Evolutionary conservation across 2,888 invertebrate genomes (phyloP), one percentile per base, ranked within the genome.

Genomic region (Bembecia ichneumoniformis): DNA sequence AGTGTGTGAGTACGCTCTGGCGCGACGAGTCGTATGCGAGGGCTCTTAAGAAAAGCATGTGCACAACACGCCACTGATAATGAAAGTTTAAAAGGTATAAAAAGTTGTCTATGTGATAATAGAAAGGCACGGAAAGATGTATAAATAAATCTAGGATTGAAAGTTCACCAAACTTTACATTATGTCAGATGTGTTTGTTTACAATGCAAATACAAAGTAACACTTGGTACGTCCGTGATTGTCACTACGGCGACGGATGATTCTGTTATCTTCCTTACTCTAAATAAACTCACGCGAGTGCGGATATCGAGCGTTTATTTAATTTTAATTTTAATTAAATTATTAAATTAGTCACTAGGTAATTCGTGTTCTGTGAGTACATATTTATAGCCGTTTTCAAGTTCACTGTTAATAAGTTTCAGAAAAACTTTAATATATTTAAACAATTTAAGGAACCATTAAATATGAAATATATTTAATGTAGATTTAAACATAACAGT

Each of bases 201-300:
- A 44, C 44, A 10, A 14, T 44, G 17, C 44, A 17, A 15, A 47
- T 16, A n/a, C n/a, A 49, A 51, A 50, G 46, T 47, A 36, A 48
- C 74, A 71, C 61, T 58, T 55, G 53, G 52, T 51, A 55, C 52
- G 52, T 56, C 60, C 64, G 76, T 82, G 83, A 81, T 72, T 65
- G 67, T 77, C 84, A 84, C 72, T 64, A 59, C 60, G 54, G 57
- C 59, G 58, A 60, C 58, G 68, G 59, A 63, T 83, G 84, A 77
- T 76, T 65, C 52, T 57, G 50, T 59, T 71, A 71, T 68, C 68
- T 70, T 44, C 48, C 28, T 28, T 28, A 52, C 56, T 64, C 66
- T 71, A 71, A 70, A 66, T 70, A 70, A 68, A 66, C 58, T 20
- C 59, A 53, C 47, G 16, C 36, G 45, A 43, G 49, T 40, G 10